Conservation (phyloP, 2,888 invertebrate species). For the Heliconius sara region DNA sequence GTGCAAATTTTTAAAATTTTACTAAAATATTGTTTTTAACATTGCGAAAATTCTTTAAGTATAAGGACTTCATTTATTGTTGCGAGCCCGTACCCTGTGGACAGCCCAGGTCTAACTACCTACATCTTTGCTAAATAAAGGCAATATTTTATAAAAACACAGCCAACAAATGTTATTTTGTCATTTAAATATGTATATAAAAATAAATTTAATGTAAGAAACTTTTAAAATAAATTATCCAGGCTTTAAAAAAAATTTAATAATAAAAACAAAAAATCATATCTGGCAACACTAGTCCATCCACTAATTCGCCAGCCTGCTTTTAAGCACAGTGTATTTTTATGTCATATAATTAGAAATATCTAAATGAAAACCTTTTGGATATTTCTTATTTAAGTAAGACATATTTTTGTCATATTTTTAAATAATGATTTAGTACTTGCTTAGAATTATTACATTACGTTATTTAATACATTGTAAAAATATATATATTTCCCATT, state of each 20-base stretch:
- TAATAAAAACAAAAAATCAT: not conserved
- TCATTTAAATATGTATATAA: too few relatives aligned
- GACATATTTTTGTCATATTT: not conserved
- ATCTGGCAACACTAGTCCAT: not conserved
- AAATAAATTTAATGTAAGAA: not conserved
- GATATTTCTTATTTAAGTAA: not conserved
- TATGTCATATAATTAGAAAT: not conserved
- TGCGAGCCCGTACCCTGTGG: too few relatives aligned
- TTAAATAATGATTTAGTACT: not conserved
- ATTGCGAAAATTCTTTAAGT: too few relatives aligned
- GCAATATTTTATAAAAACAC: too few relatives aligned
- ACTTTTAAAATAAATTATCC: not conserved
- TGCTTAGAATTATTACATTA: not conserved
- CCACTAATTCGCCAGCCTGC: not conserved
- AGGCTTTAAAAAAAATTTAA: not conserved
- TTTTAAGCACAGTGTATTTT: not conserved
- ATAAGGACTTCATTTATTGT: too few relatives aligned
- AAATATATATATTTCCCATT: not conserved
- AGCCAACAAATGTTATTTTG: too few relatives aligned
- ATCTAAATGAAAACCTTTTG: not conserved
- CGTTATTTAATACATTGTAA: not conserved
- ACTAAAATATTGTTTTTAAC: too few relatives aligned
- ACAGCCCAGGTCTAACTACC: too few relatives aligned
- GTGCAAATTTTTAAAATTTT: too few relatives aligned
- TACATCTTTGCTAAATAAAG: too few relatives aligned